Percentiles rank a stretch among this genome's conserved stretches.
phyloP scores from a whole-genome alignment of 2,113 vertebrate genomes.

The Piprites chloris region DNA sequence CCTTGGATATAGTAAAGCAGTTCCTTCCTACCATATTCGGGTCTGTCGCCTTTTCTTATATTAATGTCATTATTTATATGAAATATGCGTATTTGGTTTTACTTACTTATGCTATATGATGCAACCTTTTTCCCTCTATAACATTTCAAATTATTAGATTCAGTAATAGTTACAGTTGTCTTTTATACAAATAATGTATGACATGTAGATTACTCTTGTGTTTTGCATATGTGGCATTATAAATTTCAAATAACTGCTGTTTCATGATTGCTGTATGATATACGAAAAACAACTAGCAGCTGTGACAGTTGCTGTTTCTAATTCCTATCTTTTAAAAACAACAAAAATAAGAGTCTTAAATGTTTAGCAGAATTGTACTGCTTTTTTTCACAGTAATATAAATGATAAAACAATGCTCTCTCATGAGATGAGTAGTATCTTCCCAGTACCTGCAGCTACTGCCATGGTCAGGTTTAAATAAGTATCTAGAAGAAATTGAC shows the following conservation, averaged over 20 bases:
- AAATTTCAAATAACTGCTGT: background rate
- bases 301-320: background rate
- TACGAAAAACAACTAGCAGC: background rate
- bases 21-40: constrained; percentile 66
- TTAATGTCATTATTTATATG: background rate
- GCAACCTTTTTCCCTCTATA: background rate
- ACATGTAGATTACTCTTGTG: background rate
- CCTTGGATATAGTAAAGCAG: constrained; percentile 83
- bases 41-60: constrained; percentile 64
- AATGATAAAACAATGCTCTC: background rate
- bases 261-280: background rate
- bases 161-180: background rate
- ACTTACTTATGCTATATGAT: background rate
- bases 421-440: background rate
- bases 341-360: background rate
- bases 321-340: background rate
- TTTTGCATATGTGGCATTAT: background rate
- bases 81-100: background rate
- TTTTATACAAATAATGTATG: background rate
- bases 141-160: background rate
- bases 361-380: background rate
- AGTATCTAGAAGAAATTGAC: background rate
- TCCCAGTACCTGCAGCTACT: background rate
- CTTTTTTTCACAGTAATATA: background rate
- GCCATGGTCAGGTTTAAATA: background rate